Base-by-base conservation (phyloP, 2,113 vertebrate species). In the Rhagologus leucostigma region DNA sequence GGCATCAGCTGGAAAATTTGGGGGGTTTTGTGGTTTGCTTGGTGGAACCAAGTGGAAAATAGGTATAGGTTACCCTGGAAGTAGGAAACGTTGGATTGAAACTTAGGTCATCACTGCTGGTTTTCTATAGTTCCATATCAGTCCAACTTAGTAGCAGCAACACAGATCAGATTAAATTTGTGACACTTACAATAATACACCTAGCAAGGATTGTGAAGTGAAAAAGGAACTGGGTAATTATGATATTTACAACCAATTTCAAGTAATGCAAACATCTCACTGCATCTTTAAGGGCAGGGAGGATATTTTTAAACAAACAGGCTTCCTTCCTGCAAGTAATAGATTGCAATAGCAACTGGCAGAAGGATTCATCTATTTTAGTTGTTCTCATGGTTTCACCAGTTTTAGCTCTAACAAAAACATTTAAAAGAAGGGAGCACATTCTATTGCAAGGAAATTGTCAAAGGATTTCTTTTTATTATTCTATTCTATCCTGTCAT, bases 271-370 rank as follows among this genome's bases (percentile, higher is more conserved):
- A 92, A 78, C 41, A 89, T 75, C 69, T 89, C 86, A 79, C 73
- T 94, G 85, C 56, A 64, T 81, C 86, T 94, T 92, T 89, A 92
- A 96, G 83, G 44, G 29, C 57, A 81, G 46, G 76, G 69, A 92
- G 69, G 83, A 89, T 94, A 93, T 92, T 93, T 96, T 95, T 87
- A 95, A 96, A 94, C 79, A 90, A 96, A 89, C 65, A 55, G 39
- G 44, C 79, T 94, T 96, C 90, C 90, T 96, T 96, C 93, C 96
- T 90, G 69, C 88, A 92, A 90, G 81, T 78, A 96, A 91, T 91
- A 92, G 92, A 94, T 90, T 93, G 93, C 91, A 96, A 93, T 75
- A 96, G 93, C 84, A 95, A 95, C 80, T 90, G 73, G 90, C 69
- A 94, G 85, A 84, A 93, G 73, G 80, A 78, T 84, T 95, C 23